Evolutionary conservation across 2,888 invertebrate species (phyloP).

Genomic region (Melinopterus prodromus): DNA sequence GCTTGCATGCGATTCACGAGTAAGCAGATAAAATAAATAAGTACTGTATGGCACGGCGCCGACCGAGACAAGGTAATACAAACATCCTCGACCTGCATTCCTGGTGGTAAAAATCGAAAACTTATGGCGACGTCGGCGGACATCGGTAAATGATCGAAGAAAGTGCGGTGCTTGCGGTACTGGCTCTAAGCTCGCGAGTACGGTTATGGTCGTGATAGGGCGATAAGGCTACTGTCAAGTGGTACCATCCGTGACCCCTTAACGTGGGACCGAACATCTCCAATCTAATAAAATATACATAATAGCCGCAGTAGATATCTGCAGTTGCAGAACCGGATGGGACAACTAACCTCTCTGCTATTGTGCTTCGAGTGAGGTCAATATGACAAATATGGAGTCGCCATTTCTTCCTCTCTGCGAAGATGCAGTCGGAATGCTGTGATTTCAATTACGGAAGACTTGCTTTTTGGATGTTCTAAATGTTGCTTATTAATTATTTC

Average conservation of each 20-base stretch:
- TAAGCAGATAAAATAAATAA: neutral
- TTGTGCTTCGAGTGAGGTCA: neutral
- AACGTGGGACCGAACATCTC: neutral
- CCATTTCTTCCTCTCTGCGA: neutral
- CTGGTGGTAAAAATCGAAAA: neutral
- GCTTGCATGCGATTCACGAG: neutral
- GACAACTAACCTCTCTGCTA: neutral
- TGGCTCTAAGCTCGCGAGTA: neutral
- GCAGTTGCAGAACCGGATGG: neutral
- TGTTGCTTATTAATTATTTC: too few species aligned
- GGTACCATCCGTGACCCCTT: neutral
- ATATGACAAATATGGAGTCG: neutral
- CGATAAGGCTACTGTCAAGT: slow-evolving; percentile 4
- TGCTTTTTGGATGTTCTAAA: too few species aligned
- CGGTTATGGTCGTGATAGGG: neutral
- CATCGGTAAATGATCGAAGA: neutral
- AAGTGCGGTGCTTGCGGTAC: neutral
- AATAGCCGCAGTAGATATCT: neutral
- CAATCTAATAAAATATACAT: neutral
- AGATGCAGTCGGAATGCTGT: neutral
- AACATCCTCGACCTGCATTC: neutral
- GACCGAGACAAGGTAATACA: neutral
- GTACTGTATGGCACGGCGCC: neutral
- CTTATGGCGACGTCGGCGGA: neutral
- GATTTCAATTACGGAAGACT: neutral